Evolutionary conservation across 2,888 invertebrate genomes (phyloP), one percentile per base, ranked within the genome.

Genomic region (Sesia bembeciformis): DNA sequence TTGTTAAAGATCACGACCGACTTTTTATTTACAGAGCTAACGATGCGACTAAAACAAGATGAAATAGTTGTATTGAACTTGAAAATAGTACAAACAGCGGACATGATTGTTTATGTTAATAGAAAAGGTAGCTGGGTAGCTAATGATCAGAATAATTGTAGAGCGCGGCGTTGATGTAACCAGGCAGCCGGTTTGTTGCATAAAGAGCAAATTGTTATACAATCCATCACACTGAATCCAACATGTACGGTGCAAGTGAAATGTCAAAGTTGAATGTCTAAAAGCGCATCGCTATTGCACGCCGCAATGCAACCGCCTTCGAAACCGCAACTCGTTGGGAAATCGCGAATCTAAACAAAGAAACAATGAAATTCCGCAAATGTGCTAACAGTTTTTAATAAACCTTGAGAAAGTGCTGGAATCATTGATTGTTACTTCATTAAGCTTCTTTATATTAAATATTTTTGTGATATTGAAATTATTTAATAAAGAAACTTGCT

Each of bases 311-410:
- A 54, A 54, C 49, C 50, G 55, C 52, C 58, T 60, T 59, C 56
- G 60, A 65, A 72, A 68, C 68, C 64, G 64, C 73, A 67, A 60
- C 61, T 63, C 56, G 63, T 65, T 67, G 68, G 58, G 68, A 67
- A 74, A 76, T 65, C 58, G 63, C 62, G 59, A 64, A 65, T 64
- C 7, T 50, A 50, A 39, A 41, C 41, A 41, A 52, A 40, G 62
- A 70, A 69, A 70, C 70, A 70, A 68, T 70, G 63, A 65, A 66
- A 71, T 68, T 61, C 62, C 62, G 55, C 60, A 62, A 64, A 64
- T 55, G 39, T 62, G 59, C 59, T 61, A 63, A 62, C 63, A 61
- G 60, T 64, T 46, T 46, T 46, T 23, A 46, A 46, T 46, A 46
- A 46, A 46, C 46, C 46, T 46, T 46, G 46, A n/a, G 46, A 46